Evolutionary conservation across 2,888 invertebrate genomes (phyloP).

Genomic region (Plebejus argus): DNA sequence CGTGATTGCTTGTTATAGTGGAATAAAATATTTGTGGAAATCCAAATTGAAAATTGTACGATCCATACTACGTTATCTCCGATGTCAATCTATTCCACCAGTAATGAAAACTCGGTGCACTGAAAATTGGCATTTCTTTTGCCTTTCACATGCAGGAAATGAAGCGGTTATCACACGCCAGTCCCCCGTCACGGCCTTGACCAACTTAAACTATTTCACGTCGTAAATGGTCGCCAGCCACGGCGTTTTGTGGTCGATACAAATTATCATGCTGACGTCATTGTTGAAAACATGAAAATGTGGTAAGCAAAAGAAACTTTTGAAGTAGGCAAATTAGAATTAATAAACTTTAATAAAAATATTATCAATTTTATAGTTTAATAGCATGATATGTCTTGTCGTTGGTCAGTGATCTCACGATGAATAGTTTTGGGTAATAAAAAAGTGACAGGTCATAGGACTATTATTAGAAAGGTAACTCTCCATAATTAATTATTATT

Average conservation of each 20-base stretch:
- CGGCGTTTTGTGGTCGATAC: not conserved
- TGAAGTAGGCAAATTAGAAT: too few relatives aligned
- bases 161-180: not conserved
- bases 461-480: too few relatives aligned
- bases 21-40: too few relatives aligned
- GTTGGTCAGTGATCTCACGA: too few relatives aligned
- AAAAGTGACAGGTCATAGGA: too few relatives aligned
- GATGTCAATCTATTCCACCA: not conserved
- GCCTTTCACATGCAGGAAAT: slow-evolving; percentile 3
- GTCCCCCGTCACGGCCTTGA: slow-evolving; percentile 10
- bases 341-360: too few relatives aligned
- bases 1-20: too few relatives aligned
- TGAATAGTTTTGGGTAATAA: too few relatives aligned
- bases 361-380: too few relatives aligned
- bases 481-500: too few relatives aligned
- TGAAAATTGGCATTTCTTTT: slow-evolving; percentile 18
- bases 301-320: not conserved
- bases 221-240: not conserved
- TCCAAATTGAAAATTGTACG: not conserved
- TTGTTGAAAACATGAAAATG: not conserved
- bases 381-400: too few relatives aligned
- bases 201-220: not conserved
- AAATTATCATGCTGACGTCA: not conserved
- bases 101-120: not conserved
- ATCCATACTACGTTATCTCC: not conserved